Conservation (phyloP, 2,888 invertebrate species). For the Endomychus coccineus region DNA sequence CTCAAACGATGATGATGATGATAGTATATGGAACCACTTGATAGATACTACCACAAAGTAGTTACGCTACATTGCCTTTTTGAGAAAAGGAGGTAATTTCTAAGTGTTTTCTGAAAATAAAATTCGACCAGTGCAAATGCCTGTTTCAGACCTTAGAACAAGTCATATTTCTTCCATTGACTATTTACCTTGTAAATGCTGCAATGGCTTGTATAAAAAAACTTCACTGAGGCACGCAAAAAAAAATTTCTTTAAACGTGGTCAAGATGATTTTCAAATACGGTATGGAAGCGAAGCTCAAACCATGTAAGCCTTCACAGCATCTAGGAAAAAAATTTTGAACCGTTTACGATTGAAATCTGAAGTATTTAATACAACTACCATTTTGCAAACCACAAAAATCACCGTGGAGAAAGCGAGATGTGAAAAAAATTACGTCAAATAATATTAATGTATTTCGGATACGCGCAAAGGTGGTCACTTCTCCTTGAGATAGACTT, state of each 20-base stretch:
- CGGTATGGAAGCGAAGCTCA: conserved; percentile 19
- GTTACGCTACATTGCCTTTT: conserved; percentile 14
- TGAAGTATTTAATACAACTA: conserved; percentile 24
- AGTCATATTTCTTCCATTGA: conserved; percentile 1
- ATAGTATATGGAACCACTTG: too few relatives aligned
- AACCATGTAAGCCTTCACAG: conserved; percentile 17
- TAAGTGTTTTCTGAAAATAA: conserved; percentile 15
- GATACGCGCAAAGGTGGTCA: too few relatives aligned
- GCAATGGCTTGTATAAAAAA: conserved; percentile 21
- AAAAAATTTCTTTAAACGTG: conserved; percentile 14
- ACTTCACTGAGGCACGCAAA: conserved; percentile 16
- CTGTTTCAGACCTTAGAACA: conserved; percentile 6
- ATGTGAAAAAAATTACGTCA: too few relatives aligned
- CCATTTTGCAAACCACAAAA: too few relatives aligned
- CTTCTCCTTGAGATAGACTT: too few relatives aligned
- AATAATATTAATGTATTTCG: too few relatives aligned
- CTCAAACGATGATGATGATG: too few relatives aligned
- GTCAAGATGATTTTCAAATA: not conserved
- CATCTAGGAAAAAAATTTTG: conserved; percentile 18
- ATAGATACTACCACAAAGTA: too few relatives aligned
- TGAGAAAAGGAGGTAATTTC: conserved; percentile 22
- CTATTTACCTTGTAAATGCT: conserved; percentile 21
- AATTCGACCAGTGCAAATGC: conserved; percentile 22
- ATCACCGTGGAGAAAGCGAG: too few relatives aligned
- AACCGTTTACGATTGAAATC: conserved; percentile 21